Conservation (phyloP, 2,888 invertebrate genomes). For the Cordylochernes scorpioides region DNA sequence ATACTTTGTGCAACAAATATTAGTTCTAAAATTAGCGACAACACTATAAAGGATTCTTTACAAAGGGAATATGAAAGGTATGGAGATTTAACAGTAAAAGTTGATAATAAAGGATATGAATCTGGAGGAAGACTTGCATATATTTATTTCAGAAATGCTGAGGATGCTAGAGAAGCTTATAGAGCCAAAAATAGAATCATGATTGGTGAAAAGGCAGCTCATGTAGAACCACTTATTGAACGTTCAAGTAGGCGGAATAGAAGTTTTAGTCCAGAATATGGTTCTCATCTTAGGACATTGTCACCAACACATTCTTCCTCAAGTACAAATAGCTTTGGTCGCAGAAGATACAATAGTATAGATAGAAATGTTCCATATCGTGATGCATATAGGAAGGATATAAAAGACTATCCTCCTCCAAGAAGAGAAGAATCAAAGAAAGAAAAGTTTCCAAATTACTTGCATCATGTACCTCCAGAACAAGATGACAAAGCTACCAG, state of each 20-base stretch:
- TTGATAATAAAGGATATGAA: conserved; percentile 70
- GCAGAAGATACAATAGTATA: conserved; percentile 9
- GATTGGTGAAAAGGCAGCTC: conserved; percentile 70
- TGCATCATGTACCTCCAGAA: conserved; percentile 81
- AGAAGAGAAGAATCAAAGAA: conserved; percentile 38
- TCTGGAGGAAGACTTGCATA: conserved; percentile 76
- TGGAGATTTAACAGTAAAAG: conserved; percentile 60
- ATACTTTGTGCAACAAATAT: conserved; percentile 80
- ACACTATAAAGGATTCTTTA: conserved; percentile 67
- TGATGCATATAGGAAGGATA: conserved; percentile 8
- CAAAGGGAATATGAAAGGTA: conserved; percentile 82
- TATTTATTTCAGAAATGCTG: conserved; percentile 72
- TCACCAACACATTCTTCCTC: conserved; percentile 15
- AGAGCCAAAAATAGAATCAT: conserved; percentile 69
- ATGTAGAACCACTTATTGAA: conserved; percentile 79
- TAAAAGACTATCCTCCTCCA: conserved; percentile 22
- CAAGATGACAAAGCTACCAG: conserved; percentile 85
- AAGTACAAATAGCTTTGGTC: conserved; percentile 12
- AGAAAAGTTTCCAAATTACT: conserved; percentile 83
- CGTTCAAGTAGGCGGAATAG: conserved; percentile 22
- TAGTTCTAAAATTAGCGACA: conserved; percentile 76
- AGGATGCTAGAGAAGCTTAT: conserved; percentile 80
- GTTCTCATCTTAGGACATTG: conserved; percentile 6
- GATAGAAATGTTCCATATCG: conserved; percentile 6
- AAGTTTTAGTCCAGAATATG: conserved; percentile 13